phyloP scores from a whole-genome alignment of 2,888 invertebrate genomes.

The Dendrolimus houi region DNA sequence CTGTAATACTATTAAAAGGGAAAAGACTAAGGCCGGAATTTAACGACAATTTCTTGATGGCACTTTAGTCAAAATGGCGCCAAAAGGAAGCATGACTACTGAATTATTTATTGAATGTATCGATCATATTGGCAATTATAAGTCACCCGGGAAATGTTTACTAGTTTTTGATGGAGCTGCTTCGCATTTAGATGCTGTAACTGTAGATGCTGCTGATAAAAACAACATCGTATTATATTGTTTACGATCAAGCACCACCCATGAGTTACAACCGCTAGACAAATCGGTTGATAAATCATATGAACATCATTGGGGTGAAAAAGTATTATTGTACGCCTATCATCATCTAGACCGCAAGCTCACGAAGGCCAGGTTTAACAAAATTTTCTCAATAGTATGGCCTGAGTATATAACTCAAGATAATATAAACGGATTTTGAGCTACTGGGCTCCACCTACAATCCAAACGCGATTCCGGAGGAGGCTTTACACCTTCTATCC shows the following conservation, averaged over 20 bases:
- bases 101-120: slow-evolving; percentile 14
- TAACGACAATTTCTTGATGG: slow-evolving; percentile 12
- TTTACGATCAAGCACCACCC: slow-evolving; percentile 10
- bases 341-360: slow-evolving; percentile 7
- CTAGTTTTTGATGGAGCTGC: slow-evolving; percentile 19
- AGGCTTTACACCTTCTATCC: background rate
- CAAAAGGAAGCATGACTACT: slow-evolving; percentile 13
- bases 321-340: slow-evolving; percentile 6
- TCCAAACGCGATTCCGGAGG: background rate
- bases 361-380: slow-evolving; percentile 6
- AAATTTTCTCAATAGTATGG: slow-evolving; percentile 5
- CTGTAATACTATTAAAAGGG: slow-evolving; percentile 13
- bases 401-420: slow-evolving; percentile 4
- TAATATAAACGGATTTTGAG: slow-evolving; percentile 7
- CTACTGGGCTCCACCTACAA: slow-evolving; percentile 2
- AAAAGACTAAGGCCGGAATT: slow-evolving; percentile 12
- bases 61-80: slow-evolving; percentile 14
- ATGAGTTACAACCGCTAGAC: slow-evolving; percentile 10
- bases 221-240: slow-evolving; percentile 10
- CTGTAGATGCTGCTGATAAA: slow-evolving; percentile 13
- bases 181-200: slow-evolving; percentile 7
- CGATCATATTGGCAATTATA: slow-evolving; percentile 11
- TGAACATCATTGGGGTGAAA: slow-evolving; percentile 14
- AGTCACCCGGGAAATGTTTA: slow-evolving; percentile 12
- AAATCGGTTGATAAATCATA: slow-evolving; percentile 11